These are phyloP conservation scores for Hycleus cichorii DNA, from an alignment of 1,140 invertebrate genomes.

Conservation along the genomic window DNA sequence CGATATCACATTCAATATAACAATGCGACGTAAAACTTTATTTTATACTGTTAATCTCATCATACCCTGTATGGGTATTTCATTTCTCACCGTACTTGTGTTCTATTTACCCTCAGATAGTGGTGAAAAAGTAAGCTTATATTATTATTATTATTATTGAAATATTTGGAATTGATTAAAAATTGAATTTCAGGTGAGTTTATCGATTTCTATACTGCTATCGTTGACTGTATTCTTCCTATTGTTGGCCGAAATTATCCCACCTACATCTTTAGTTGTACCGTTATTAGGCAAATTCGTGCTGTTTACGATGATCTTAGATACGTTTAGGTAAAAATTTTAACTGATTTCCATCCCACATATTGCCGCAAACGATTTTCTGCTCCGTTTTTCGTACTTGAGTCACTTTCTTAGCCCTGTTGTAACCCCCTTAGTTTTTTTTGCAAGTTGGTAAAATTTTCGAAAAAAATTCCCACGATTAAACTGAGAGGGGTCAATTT, in stretches of 20 bases:
- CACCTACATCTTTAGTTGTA: slow-evolving; percentile 96
- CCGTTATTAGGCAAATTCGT: slow-evolving; percentile 98
- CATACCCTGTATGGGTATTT: slow-evolving; percentile 95
- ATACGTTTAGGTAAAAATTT: slow-evolving; percentile 77
- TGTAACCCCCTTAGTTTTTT: no score
- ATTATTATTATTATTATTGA: neutral
- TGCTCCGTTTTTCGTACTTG: no score
- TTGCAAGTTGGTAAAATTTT: no score
- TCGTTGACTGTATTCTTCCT: slow-evolving; percentile 99
- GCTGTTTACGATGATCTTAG: slow-evolving; percentile 98
- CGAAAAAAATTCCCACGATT: no score
- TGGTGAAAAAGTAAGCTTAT: slow-evolving; percentile 85
- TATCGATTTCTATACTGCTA: slow-evolving; percentile 97
- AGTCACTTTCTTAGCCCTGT: no score
- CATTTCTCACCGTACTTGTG: slow-evolving; percentile 95
- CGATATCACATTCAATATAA: slow-evolving; percentile 99
- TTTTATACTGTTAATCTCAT: slow-evolving; percentile 98
- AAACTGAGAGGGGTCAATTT: no score
- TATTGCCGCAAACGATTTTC: no score
- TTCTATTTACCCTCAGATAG: slow-evolving; percentile 99
- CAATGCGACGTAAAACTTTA: slow-evolving; percentile 91
- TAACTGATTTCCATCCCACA: neutral
- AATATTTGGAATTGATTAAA: slow-evolving; percentile 7
- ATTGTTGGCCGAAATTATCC: slow-evolving; percentile 95
- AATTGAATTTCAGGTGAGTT: slow-evolving; percentile 63